Evolutionary conservation across 1,140 invertebrate species (phyloP).

Genomic region (Tetragnatha versicolor): DNA sequence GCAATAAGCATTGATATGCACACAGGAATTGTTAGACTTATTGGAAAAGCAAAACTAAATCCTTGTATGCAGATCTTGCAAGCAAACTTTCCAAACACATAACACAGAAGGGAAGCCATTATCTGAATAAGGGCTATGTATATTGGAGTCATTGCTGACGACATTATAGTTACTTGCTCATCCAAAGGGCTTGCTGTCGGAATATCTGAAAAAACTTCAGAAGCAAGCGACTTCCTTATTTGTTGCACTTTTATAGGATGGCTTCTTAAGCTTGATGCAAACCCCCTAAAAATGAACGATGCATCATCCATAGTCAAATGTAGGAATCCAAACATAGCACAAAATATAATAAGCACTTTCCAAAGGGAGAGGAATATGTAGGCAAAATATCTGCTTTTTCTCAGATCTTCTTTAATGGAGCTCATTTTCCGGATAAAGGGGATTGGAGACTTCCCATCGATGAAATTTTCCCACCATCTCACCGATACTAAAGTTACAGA

Average conservation of each 20-base stretch:
- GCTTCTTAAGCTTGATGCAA: constrained; percentile 76
- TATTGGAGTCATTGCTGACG: constrained; percentile 66
- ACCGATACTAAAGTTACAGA: constrained; percentile 66
- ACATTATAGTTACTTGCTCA: constrained; percentile 55
- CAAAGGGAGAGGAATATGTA: constrained; percentile 61
- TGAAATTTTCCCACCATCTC: constrained; percentile 69
- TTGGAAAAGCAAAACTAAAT: constrained; percentile 94
- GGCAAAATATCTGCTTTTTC: constrained; percentile 76
- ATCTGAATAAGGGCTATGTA: constrained; percentile 85
- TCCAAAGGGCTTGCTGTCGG: constrained; percentile 49
- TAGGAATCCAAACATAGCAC: constrained; percentile 71
- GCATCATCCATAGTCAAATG: constrained; percentile 79
- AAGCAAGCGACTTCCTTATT: constrained; percentile 10
- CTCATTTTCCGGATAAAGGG: constrained; percentile 79
- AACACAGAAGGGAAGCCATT: constrained; percentile 82
- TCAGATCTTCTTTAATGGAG: constrained; percentile 80
- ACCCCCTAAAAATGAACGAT: constrained; percentile 78
- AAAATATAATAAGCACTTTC: constrained; percentile 63
- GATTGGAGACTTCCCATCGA: constrained; percentile 64
- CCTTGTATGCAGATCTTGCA: constrained; percentile 86
- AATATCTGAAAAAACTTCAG: constrained; percentile 54
- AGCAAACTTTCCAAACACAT: constrained; percentile 92
- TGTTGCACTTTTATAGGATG: constrained; percentile 41
- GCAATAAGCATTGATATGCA: constrained; percentile 87
- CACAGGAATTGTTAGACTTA: constrained; percentile 89